Percentiles rank a stretch among this genome's conserved stretches.
phyloP scores from a whole-genome alignment of 2,113 vertebrate genomes.

The Pipra filicauda region DNA sequence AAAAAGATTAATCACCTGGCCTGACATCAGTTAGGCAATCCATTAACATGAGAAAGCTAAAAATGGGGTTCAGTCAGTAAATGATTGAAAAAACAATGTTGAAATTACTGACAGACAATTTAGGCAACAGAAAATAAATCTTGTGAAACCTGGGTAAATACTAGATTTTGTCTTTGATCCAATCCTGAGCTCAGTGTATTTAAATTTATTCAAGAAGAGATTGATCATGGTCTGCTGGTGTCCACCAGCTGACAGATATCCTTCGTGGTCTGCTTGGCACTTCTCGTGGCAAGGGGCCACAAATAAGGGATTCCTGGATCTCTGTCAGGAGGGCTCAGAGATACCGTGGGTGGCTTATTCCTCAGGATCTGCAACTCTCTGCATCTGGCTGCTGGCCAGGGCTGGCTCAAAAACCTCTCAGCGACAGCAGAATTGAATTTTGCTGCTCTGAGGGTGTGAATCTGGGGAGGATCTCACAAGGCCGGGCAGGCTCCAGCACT shows the following conservation, averaged over 20 bases:
- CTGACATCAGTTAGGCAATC: neutral
- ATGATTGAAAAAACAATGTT: neutral
- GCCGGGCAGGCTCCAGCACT: neutral
- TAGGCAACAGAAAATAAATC: neutral
- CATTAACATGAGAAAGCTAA: neutral
- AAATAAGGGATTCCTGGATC: neutral
- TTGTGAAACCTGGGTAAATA: neutral
- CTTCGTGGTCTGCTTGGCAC: neutral
- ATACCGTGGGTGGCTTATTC: neutral
- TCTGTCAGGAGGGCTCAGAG: neutral
- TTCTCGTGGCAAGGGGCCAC: neutral
- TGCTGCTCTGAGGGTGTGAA: neutral
- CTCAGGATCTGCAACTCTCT: neutral
- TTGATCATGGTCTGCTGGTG: neutral
- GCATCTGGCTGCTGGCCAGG: neutral
- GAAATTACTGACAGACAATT: neutral
- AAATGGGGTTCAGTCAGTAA: neutral
- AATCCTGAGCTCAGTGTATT: neutral
- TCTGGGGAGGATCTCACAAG: neutral
- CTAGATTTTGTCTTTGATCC: neutral
- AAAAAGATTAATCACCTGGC: neutral
- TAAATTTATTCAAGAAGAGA: neutral
- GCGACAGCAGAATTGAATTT: neutral
- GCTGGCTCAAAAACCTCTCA: neutral
- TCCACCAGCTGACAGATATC: neutral